These are phyloP conservation scores for Stenopsyche tienmushanensis DNA, from an alignment of 1,140 invertebrate species.

Conservation along the genomic window DNA sequence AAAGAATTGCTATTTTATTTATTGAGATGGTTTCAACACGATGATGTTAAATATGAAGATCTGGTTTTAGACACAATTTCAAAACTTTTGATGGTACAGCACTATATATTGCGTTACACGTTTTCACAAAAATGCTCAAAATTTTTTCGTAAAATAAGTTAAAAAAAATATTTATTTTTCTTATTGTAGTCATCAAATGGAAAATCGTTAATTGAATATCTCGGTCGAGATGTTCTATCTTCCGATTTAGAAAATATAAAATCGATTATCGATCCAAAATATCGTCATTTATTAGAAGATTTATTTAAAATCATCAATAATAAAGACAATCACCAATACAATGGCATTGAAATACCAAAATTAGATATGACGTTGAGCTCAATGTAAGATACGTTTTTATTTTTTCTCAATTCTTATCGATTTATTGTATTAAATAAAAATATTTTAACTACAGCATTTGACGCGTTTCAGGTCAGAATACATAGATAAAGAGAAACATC, in stretches of 20 bases:
- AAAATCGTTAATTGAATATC: conserved; percentile 14
- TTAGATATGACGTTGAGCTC: conserved; percentile 35
- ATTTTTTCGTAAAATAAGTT: not conserved
- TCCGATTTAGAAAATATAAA: conserved; percentile 18
- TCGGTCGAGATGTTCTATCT: conserved; percentile 6
- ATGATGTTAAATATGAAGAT: conserved; percentile 43
- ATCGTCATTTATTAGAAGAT: conserved; percentile 14
- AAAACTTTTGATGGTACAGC: conserved; percentile 47
- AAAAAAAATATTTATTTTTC: not conserved
- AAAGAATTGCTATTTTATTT: conserved; percentile 50
- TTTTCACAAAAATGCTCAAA: too few relatives aligned
- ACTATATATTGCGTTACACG: too few relatives aligned
- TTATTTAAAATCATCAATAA: conserved; percentile 23
- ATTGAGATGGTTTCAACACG: conserved; percentile 53
- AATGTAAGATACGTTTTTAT: conserved; percentile 33
- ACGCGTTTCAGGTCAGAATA: too few relatives aligned
- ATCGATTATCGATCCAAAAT: not conserved
- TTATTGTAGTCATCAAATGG: conserved; percentile 29
- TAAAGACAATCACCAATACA: not conserved
- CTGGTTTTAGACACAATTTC: conserved; percentile 50
- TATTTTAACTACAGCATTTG: too few relatives aligned
- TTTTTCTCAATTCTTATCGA: too few relatives aligned
- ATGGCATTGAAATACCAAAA: conserved; percentile 1
- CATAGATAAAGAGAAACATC: too few relatives aligned
- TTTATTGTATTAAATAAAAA: too few relatives aligned